Evolutionary conservation across 2,113 vertebrate genomes (phyloP).

Genomic region (Amphiprion percula): DNA sequence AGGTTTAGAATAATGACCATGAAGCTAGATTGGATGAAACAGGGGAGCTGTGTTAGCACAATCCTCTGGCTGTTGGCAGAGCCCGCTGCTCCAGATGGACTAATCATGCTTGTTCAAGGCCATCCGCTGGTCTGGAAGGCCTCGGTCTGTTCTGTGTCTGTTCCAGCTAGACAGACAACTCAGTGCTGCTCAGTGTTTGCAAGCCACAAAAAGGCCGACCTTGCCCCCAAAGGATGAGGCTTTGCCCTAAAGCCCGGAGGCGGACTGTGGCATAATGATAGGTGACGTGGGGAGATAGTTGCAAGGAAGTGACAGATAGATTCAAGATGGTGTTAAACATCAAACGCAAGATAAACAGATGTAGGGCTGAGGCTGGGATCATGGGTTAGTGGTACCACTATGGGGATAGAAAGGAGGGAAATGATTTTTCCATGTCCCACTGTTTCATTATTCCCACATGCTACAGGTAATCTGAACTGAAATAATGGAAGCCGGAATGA

Average conservation of each 20-base stretch:
- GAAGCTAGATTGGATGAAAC: slow-evolving; percentile 71
- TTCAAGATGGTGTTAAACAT: slow-evolving; percentile 78
- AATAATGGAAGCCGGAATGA: slow-evolving; percentile 67
- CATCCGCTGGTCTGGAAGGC: slow-evolving; percentile 68
- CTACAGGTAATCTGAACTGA: slow-evolving; percentile 78
- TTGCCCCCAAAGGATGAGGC: slow-evolving; percentile 38
- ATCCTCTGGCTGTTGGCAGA: slow-evolving; percentile 74
- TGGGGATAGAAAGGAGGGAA: slow-evolving; percentile 66
- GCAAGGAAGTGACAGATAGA: slow-evolving; percentile 73
- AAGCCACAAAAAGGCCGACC: slow-evolving; percentile 21
- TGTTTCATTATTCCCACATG: slow-evolving; percentile 81
- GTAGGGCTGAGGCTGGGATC: slow-evolving; percentile 56
- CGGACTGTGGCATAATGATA: slow-evolving; percentile 59
- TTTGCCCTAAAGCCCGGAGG: slow-evolving; percentile 33
- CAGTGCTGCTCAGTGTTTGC: slow-evolving; percentile 51
- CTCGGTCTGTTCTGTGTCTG: slow-evolving; percentile 63
- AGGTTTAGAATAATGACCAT: slow-evolving; percentile 72
- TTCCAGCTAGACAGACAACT: slow-evolving; percentile 52
- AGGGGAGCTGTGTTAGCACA: slow-evolving; percentile 68
- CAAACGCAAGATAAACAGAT: slow-evolving; percentile 67
- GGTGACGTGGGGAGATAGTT: slow-evolving; percentile 61
- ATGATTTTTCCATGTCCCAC: slow-evolving; percentile 78
- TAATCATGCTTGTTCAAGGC: slow-evolving; percentile 77
- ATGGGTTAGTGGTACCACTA: slow-evolving; percentile 61
- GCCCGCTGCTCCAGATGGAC: slow-evolving; percentile 71